Conservation (phyloP, 1,140 invertebrate genomes). For the Hetaerina americana region DNA sequence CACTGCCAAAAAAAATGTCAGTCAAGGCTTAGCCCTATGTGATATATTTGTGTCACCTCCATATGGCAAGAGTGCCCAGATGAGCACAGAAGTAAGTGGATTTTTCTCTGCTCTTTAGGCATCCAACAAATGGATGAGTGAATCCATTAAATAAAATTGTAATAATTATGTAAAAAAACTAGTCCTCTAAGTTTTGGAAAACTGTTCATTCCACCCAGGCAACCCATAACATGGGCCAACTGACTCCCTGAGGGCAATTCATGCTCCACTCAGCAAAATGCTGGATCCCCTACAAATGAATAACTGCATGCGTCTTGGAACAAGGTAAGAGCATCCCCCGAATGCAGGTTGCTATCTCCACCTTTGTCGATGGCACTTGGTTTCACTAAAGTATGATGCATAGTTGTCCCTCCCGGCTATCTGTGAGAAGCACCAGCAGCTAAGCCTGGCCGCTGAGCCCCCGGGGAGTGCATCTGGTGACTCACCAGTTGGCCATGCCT, state of each 20-base stretch:
- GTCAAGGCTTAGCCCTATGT: neutral
- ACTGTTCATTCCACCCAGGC: neutral
- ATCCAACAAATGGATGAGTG: neutral
- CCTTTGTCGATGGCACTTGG: too few relatives aligned
- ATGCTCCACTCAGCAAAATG: neutral
- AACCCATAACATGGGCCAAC: neutral
- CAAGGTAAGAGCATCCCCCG: too few relatives aligned
- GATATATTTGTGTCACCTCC: too few relatives aligned
- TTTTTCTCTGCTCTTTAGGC: neutral
- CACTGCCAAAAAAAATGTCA: neutral
- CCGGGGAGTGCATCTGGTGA: too few relatives aligned
- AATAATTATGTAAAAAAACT: neutral
- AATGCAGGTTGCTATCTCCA: too few relatives aligned
- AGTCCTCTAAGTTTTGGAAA: neutral
- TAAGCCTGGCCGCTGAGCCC: neutral
- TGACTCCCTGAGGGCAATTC: neutral
- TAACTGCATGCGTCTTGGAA: too few relatives aligned
- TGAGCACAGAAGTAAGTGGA: neutral
- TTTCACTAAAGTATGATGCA: too few relatives aligned
- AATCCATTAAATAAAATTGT: neutral
- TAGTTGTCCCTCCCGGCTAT: too few relatives aligned
- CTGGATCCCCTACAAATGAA: too few relatives aligned
- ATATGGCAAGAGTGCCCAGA: neutral
- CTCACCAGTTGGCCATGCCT: conserved; percentile 97
- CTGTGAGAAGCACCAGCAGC: neutral